These are phyloP conservation scores for Melinaea marsaeus DNA, from an alignment of 2,888 invertebrate genomes.

Conservation along the genomic window DNA sequence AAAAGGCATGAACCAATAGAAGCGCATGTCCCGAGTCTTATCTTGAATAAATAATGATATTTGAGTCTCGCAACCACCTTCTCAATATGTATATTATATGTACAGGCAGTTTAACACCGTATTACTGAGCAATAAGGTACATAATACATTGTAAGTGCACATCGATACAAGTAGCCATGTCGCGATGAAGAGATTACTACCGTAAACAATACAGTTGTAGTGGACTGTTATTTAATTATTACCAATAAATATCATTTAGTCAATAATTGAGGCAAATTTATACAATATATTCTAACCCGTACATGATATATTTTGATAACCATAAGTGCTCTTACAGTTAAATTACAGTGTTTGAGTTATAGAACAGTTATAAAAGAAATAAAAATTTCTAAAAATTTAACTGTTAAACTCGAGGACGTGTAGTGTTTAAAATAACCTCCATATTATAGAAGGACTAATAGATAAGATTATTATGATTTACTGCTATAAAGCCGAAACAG, in stretches of 20 bases:
- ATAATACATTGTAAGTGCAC: slow-evolving; percentile 5
- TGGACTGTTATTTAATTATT: slow-evolving; percentile 26
- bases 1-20: slow-evolving; percentile 31
- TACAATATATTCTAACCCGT: no score
- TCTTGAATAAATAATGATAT: slow-evolving; percentile 35
- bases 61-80: slow-evolving; percentile 28
- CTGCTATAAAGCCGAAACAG: slow-evolving; percentile 20
- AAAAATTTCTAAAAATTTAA: no score
- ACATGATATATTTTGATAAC: no score
- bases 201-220: slow-evolving; percentile 29
- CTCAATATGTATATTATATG: slow-evolving; percentile 9
- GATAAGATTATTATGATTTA: background rate
- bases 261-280: no score
- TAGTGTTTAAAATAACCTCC: no score
- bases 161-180: slow-evolving; percentile 24
- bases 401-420: no score
- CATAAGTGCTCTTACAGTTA: no score
- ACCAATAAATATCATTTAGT: slow-evolving; percentile 14
- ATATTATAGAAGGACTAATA: no score
- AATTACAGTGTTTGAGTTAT: no score
- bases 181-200: slow-evolving; percentile 32
- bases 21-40: slow-evolving; percentile 33
- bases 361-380: no score
- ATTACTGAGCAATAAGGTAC: background rate
- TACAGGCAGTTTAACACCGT: slow-evolving; percentile 11